These are phyloP conservation scores for Protaetia brevitarsis DNA, from an alignment of 1,140 invertebrate species.

Conservation along the genomic window DNA sequence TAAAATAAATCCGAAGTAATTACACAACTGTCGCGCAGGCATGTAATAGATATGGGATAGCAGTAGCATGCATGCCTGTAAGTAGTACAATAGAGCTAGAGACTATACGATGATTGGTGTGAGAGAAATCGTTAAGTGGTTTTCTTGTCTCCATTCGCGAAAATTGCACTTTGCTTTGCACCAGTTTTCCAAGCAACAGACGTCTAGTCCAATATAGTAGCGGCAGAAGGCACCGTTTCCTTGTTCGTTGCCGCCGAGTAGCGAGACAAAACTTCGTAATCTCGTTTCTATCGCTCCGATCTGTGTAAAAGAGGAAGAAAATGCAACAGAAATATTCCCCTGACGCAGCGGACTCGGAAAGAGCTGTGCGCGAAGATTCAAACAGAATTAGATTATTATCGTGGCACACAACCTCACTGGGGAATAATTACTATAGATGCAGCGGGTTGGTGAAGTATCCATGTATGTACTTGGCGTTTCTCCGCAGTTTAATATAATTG, in stretches of 20 bases:
- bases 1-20: too few species aligned
- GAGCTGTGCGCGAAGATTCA: background rate
- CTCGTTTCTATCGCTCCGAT: background rate
- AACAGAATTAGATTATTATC: background rate
- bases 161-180: background rate
- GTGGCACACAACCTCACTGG: background rate
- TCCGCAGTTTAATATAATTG: too few species aligned
- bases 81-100: too few species aligned
- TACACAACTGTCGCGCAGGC: too few species aligned
- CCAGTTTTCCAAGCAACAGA: too few species aligned
- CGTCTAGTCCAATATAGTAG: background rate
- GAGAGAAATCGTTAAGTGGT: background rate
- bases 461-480: too few species aligned
- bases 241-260: background rate
- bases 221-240: background rate
- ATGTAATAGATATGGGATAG: too few species aligned
- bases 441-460: too few species aligned
- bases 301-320: background rate
- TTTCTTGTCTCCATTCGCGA: background rate
- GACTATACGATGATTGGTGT: background rate
- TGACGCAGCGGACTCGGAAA: background rate
- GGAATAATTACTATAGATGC: background rate
- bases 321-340: background rate
- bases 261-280: background rate
- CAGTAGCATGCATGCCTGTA: too few species aligned